Evolutionary conservation across 2,888 invertebrate species (phyloP).

Genomic region (Diadegma fenestrale): DNA sequence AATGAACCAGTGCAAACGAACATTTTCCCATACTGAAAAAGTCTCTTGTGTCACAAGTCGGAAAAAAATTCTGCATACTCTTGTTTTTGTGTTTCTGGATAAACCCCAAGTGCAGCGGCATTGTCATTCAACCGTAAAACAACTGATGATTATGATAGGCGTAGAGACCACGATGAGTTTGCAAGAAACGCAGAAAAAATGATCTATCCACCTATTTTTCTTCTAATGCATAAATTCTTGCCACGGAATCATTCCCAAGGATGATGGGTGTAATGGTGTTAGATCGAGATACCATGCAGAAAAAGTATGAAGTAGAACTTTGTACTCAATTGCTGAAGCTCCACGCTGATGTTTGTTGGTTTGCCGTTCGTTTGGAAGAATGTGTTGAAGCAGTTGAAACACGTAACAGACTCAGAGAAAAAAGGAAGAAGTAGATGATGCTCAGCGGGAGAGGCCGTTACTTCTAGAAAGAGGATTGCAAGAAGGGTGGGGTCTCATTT

Average conservation of each 20-base stretch:
- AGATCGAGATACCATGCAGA: background rate
- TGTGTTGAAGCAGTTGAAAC: constrained; percentile 8
- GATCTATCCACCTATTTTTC: background rate
- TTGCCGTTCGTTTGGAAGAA: constrained; percentile 29
- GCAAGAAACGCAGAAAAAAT: background rate
- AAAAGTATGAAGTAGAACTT: background rate
- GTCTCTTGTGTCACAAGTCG: constrained; percentile 23
- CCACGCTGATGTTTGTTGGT: constrained; percentile 22
- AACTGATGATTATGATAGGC: background rate
- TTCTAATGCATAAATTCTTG: background rate
- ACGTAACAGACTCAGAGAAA: constrained; percentile 21
- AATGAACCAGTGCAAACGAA: background rate
- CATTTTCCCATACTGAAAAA: background rate
- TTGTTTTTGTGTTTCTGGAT: background rate
- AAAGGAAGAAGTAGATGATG: constrained; percentile 20
- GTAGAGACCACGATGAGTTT: background rate
- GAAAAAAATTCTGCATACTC: constrained; percentile 31
- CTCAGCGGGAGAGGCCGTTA: constrained; percentile 35
- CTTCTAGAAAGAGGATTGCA: constrained; percentile 39
- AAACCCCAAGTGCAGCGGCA: background rate
- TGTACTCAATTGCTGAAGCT: background rate
- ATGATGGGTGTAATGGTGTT: background rate
- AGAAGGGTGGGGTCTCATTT: constrained; percentile 38
- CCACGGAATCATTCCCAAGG: background rate
- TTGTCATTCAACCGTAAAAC: background rate